Conservation (phyloP, 2,113 vertebrate species). For the Naja naja region DNA sequence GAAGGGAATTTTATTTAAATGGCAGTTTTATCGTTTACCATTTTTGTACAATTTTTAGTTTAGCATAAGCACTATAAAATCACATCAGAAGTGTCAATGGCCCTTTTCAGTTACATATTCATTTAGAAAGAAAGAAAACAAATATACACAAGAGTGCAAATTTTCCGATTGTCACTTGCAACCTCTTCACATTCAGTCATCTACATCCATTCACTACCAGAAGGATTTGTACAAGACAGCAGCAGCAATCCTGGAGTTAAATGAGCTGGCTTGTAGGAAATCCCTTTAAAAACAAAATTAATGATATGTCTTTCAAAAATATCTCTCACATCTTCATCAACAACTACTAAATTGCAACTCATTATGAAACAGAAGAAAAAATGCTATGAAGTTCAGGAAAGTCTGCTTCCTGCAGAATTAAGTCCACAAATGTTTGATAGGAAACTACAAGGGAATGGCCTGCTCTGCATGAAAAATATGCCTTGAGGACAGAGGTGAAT, state of each 20-base stretch:
- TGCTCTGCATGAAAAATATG: constrained; percentile 70
- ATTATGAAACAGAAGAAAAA: constrained; percentile 65
- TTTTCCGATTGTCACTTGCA: constrained; percentile 88
- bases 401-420: constrained; percentile 68
- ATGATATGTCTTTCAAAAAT: constrained; percentile 63
- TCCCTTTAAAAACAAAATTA: constrained; percentile 47
- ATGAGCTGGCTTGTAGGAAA: constrained; percentile 63
- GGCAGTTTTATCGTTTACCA: constrained; percentile 73
- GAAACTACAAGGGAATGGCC: constrained; percentile 62
- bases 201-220: constrained; percentile 72
- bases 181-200: constrained; percentile 81
- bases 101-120: constrained; percentile 69
- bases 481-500: constrained; percentile 68
- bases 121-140: constrained; percentile 60
- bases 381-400: constrained; percentile 62
- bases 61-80: constrained; percentile 71
- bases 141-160: constrained; percentile 83
- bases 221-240: constrained; percentile 64
- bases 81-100: constrained; percentile 68
- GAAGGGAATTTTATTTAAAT: constrained; percentile 60
- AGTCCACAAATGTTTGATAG: constrained; percentile 62
- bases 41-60: constrained; percentile 69
- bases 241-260: constrained; percentile 68
- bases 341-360: constrained; percentile 65
- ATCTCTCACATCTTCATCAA: constrained; percentile 58